Conservation (phyloP, 53 echinoderm and acorn worm genomes). For the Henricia sp. region DNA sequence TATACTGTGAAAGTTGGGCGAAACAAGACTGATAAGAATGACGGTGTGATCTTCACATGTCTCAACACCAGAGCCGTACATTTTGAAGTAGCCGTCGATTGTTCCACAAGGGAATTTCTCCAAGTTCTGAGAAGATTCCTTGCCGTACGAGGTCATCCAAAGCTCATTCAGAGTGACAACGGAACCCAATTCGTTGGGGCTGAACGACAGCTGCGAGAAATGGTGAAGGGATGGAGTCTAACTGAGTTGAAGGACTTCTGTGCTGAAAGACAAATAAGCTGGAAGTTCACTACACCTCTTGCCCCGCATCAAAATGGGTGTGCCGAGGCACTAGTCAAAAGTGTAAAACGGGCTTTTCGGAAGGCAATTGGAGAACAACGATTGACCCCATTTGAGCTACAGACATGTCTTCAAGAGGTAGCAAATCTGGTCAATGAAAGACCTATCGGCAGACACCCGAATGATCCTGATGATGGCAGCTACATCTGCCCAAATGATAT, state of each 20-base stretch:
- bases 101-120: slow-evolving; percentile 62
- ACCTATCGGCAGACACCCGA: slow-evolving; percentile 70
- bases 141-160: slow-evolving; percentile 72
- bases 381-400: slow-evolving; percentile 77
- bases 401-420: slow-evolving; percentile 71
- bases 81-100: slow-evolving; percentile 70
- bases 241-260: slow-evolving; percentile 71
- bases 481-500: slow-evolving; percentile 77
- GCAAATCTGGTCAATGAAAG: slow-evolving; percentile 73
- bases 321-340: slow-evolving; percentile 75
- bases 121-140: slow-evolving; percentile 72
- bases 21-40: slow-evolving; percentile 35
- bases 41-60: slow-evolving; percentile 66
- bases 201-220: slow-evolving; percentile 56
- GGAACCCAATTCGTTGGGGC: slow-evolving; percentile 75
- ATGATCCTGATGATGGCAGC: slow-evolving; percentile 74
- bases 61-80: slow-evolving; percentile 75
- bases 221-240: slow-evolving; percentile 64
- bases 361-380: slow-evolving; percentile 76
- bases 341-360: slow-evolving; percentile 69
- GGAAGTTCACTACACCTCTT: slow-evolving; percentile 77
- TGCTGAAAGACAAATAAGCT: slow-evolving; percentile 61
- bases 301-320: slow-evolving; percentile 87
- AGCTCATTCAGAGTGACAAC: slow-evolving; percentile 69
- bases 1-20: neutral